A percentile compares a stretch with the other conserved stretches of the same genome.
Evolutionary conservation across 2,888 invertebrate species (phyloP).

Genomic region (Dasysyrphus tricinctus): DNA sequence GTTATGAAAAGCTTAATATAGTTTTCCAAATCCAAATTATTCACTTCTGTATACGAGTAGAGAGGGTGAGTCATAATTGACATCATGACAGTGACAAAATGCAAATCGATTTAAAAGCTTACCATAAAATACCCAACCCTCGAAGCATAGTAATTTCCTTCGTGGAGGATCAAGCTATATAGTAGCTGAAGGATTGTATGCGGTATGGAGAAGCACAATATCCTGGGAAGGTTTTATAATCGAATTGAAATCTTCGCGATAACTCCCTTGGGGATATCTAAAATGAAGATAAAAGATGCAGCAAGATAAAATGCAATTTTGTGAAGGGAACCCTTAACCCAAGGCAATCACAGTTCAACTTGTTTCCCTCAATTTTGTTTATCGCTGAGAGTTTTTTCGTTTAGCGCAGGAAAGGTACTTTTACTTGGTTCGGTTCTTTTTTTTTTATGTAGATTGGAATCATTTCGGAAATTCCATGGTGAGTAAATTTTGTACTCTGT

Average conservation of each 20-base stretch:
- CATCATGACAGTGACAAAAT: conserved; percentile 30
- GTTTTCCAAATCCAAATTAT: neutral
- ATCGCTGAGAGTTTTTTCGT: neutral
- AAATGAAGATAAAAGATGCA: conserved; percentile 32
- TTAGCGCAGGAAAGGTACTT: neutral
- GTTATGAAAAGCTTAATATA: conserved; percentile 14
- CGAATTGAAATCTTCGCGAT: conserved; percentile 32
- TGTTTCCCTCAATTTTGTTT: conserved; percentile 29
- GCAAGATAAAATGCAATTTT: conserved; percentile 30
- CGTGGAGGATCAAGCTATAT: neutral
- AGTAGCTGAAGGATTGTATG: neutral
- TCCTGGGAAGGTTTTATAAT: conserved; percentile 23
- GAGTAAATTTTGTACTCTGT: too few relatives aligned
- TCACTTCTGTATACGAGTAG: neutral
- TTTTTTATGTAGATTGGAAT: neutral
- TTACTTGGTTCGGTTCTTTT: neutral
- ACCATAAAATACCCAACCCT: neutral
- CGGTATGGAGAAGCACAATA: conserved; percentile 3
- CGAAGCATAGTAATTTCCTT: conserved; percentile 6
- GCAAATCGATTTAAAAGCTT: conserved; percentile 30
- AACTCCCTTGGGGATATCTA: conserved; percentile 7
- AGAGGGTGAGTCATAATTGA: conserved; percentile 18
- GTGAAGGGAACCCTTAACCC: conserved; percentile 8
- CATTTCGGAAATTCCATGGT: conserved; percentile 1
- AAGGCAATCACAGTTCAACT: conserved; percentile 36